These are phyloP conservation scores for Gobio occitaniae DNA, from an alignment of 2,797 vertebrate genomes.

Conservation along the genomic window DNA sequence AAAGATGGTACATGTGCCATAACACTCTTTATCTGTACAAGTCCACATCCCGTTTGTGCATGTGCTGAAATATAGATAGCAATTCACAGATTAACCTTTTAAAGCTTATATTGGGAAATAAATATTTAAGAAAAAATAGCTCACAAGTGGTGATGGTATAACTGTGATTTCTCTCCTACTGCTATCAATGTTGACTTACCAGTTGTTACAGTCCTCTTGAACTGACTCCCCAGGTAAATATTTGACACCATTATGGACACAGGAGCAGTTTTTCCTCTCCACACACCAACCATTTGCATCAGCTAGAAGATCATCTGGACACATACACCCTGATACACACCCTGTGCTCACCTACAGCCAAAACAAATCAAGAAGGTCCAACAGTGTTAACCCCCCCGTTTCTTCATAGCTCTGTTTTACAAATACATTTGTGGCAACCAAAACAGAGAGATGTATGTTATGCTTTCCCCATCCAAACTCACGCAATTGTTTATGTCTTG, in stretches of 20 bases:
- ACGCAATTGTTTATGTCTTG: conserved; percentile 84
- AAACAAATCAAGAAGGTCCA: neutral
- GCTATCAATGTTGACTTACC: conserved; percentile 72
- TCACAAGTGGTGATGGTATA: neutral
- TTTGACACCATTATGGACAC: conserved; percentile 75
- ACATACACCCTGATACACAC: conserved; percentile 87
- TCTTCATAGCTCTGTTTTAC: neutral
- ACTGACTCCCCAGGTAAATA: conserved; percentile 76
- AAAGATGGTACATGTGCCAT: conserved; percentile 80
- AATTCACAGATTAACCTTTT: conserved; percentile 12
- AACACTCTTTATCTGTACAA: conserved; percentile 80
- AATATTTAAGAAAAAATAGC: neutral
- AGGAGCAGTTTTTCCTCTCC: conserved; percentile 78
- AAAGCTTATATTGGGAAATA: neutral
- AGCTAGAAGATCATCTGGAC: conserved; percentile 76
- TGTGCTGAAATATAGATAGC: conserved; percentile 72
- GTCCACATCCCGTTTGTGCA: conserved; percentile 81
- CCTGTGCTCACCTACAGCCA: conserved; percentile 74
- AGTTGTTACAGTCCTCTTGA: conserved; percentile 82
- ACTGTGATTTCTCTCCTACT: no score
- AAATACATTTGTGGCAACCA: neutral
- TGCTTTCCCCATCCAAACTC: conserved; percentile 66
- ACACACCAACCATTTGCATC: conserved; percentile 82
- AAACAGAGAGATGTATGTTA: neutral
- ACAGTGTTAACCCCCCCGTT: neutral